Percentiles rank a stretch among this genome's conserved stretches.
Conservation (phyloP, 2,113 vertebrate species). For the Menura novaehollandiae region DNA sequence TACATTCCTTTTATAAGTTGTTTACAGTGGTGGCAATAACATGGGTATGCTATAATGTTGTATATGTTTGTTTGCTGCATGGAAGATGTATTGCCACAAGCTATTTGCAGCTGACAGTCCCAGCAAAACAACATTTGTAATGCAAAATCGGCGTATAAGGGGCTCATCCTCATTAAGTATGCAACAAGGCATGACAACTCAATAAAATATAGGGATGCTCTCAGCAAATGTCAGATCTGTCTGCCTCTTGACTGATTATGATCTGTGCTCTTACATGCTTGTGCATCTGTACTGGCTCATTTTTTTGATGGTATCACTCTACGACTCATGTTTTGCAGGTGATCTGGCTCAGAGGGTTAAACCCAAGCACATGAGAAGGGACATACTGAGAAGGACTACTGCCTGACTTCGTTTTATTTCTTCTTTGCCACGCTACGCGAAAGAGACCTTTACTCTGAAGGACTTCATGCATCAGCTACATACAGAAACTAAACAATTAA, state of each 20-base stretch:
- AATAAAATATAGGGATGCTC: constrained; percentile 26
- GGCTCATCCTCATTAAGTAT: constrained; percentile 40
- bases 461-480: neutral
- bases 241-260: constrained; percentile 28
- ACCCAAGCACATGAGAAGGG: neutral
- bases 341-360: neutral
- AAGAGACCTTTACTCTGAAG: neutral
- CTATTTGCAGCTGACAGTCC: constrained; percentile 42
- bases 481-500: neutral
- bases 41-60: neutral
- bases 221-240: constrained; percentile 52
- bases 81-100: constrained; percentile 50
- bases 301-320: neutral
- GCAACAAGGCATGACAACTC: constrained; percentile 49
- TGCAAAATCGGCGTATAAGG: neutral
- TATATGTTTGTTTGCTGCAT: constrained; percentile 38
- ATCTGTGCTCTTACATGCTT: neutral
- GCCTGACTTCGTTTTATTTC: neutral
- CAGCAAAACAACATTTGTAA: constrained; percentile 55
- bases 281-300: neutral
- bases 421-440: accelerated
- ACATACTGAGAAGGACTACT: neutral
- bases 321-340: neutral
- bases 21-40: constrained; percentile 56
- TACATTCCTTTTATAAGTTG: constrained; percentile 52